A percentile compares a stretch with the other conserved stretches of the same genome.
These are phyloP conservation scores for Eristalis tenax DNA, from an alignment of 2,888 invertebrate species.

Conservation along the genomic window DNA sequence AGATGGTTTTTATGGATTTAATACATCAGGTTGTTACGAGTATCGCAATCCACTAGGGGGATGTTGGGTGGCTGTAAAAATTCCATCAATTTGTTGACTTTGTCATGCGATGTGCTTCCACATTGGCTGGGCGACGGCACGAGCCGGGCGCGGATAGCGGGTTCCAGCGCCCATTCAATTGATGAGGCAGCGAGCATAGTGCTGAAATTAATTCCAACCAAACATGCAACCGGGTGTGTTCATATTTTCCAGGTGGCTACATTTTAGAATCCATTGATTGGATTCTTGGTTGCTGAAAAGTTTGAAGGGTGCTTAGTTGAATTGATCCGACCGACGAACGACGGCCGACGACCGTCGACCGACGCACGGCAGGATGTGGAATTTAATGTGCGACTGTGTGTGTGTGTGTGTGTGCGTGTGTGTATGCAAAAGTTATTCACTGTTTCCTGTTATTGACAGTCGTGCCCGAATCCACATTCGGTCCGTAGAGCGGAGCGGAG, in stretches of 20 bases:
- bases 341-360: background rate
- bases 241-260: slow-evolving; percentile 22
- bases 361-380: background rate
- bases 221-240: slow-evolving; percentile 62
- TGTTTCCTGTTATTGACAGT: background rate
- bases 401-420: too few species aligned
- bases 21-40: slow-evolving; percentile 59
- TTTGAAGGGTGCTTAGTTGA: slow-evolving; percentile 18
- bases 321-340: background rate
- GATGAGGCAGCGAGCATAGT: slow-evolving; percentile 38
- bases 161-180: slow-evolving; percentile 26
- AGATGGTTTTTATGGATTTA: slow-evolving; percentile 66
- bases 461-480: background rate
- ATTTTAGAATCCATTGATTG: background rate
- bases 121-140: slow-evolving; percentile 9
- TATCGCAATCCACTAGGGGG: slow-evolving; percentile 7
- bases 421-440: background rate
- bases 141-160: background rate
- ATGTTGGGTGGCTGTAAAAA: slow-evolving; percentile 50
- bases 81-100: slow-evolving; percentile 70
- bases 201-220: slow-evolving; percentile 48
- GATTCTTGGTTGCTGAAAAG: slow-evolving; percentile 13
- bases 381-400: background rate
- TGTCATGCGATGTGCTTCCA: slow-evolving; percentile 60
- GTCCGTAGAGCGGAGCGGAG: too few species aligned